Conservation (phyloP, 2,888 invertebrate species). For the Philonicus albiceps region DNA sequence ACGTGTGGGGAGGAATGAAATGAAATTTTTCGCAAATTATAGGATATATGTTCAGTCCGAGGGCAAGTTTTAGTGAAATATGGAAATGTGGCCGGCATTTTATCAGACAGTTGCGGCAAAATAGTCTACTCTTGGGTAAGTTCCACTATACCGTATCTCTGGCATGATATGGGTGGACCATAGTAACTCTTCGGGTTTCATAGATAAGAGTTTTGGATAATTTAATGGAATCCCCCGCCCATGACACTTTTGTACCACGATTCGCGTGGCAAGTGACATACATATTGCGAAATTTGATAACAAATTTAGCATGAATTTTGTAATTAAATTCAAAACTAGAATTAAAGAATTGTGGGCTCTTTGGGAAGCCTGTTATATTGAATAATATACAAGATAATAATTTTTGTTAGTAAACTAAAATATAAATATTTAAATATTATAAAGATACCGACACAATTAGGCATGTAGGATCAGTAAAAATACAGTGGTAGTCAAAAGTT, state of each 20-base stretch:
- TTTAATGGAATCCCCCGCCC: background rate
- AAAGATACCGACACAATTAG: no score
- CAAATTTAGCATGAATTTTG: background rate
- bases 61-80: background rate
- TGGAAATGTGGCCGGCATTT: background rate
- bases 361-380: background rate
- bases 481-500: no score
- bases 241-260: background rate
- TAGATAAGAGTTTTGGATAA: background rate
- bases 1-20: background rate
- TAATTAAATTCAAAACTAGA: background rate
- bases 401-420: no score
- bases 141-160: background rate
- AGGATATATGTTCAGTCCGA: background rate
- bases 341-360: background rate
- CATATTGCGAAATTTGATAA: background rate
- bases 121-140: background rate
- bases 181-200: background rate
- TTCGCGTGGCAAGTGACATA: background rate
- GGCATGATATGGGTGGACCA: background rate
- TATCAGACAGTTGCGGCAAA: background rate
- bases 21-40: background rate
- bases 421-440: no score
- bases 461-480: no score
- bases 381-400: background rate